These are phyloP conservation scores for Oxytorus armatus DNA, from an alignment of 2,888 invertebrate genomes.

Conservation along the genomic window DNA sequence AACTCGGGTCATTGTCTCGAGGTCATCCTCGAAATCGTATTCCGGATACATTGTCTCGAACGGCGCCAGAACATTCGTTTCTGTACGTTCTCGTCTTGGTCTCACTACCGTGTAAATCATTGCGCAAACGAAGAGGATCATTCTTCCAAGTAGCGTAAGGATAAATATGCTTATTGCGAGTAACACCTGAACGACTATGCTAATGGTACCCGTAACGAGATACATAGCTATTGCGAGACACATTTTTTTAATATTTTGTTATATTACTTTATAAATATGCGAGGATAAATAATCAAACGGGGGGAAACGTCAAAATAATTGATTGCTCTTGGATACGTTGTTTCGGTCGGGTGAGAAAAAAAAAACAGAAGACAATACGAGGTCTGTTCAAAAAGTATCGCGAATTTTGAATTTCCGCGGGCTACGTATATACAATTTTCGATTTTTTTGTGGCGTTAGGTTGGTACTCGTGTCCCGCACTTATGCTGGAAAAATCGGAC, in stretches of 20 bases:
- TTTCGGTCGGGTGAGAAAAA: too few relatives aligned
- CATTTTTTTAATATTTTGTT: slow-evolving; percentile 59
- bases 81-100: slow-evolving; percentile 50
- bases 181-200: slow-evolving; percentile 67
- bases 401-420: too few relatives aligned
- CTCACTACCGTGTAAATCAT: slow-evolving; percentile 69
- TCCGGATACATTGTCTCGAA: slow-evolving; percentile 77
- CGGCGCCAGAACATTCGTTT: slow-evolving; percentile 46
- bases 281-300: background rate
- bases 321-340: background rate
- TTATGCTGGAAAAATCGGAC: too few relatives aligned
- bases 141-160: slow-evolving; percentile 67
- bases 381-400: too few relatives aligned
- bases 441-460: too few relatives aligned
- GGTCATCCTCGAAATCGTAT: slow-evolving; percentile 74
- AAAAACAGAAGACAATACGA: too few relatives aligned
- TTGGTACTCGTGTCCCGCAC: too few relatives aligned
- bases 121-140: slow-evolving; percentile 70
- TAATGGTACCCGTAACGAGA: slow-evolving; percentile 70
- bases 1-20: slow-evolving; percentile 72
- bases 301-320: slow-evolving; percentile 3
- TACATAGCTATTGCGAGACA: slow-evolving; percentile 74
- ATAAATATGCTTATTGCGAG: slow-evolving; percentile 69
- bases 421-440: too few relatives aligned
- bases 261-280: too few relatives aligned